These are phyloP conservation scores for Pseudobourletiella spinata DNA, from an alignment of 1,140 invertebrate species.

Conservation along the genomic window DNA sequence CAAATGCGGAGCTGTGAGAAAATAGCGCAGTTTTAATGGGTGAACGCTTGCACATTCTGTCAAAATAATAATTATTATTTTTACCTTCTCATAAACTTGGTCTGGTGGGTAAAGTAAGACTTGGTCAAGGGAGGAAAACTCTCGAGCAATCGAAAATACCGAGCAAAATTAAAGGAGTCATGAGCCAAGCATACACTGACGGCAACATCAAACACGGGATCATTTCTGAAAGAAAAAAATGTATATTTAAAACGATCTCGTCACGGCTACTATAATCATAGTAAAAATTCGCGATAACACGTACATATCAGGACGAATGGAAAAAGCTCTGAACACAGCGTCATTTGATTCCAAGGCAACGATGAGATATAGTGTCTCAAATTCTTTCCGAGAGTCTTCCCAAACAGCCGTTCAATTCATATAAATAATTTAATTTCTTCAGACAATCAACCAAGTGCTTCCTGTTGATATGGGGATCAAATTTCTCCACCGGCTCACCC, in stretches of 20 bases:
- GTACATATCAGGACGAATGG: slow-evolving; percentile 14
- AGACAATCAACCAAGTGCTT: slow-evolving; percentile 53
- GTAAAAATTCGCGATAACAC: background rate
- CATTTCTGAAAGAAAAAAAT: slow-evolving; percentile 6
- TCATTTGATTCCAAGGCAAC: slow-evolving; percentile 16
- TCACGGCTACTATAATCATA: background rate
- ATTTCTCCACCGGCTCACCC: slow-evolving; percentile 37
- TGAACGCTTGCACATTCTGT: background rate
- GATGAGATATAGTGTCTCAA: slow-evolving; percentile 27
- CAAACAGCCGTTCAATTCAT: slow-evolving; percentile 42
- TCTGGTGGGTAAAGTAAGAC: slow-evolving; percentile 17
- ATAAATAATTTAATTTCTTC: slow-evolving; percentile 47
- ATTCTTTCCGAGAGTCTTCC: slow-evolving; percentile 15
- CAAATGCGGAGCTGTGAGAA: slow-evolving; percentile 16
- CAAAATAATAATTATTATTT: background rate
- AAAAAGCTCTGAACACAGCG: slow-evolving; percentile 21
- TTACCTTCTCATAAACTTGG: slow-evolving; percentile 17
- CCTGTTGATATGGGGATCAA: slow-evolving; percentile 50
- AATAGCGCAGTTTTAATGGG: background rate
- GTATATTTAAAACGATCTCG: background rate
- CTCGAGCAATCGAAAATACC: slow-evolving; percentile 19
- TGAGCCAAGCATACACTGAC: slow-evolving; percentile 21
- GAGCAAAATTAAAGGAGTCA: slow-evolving; percentile 21
- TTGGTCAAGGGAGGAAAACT: slow-evolving; percentile 21
- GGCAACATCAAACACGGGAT: background rate